Conservation (phyloP, 2,888 invertebrate genomes). For the Phyllotreta striolata region DNA sequence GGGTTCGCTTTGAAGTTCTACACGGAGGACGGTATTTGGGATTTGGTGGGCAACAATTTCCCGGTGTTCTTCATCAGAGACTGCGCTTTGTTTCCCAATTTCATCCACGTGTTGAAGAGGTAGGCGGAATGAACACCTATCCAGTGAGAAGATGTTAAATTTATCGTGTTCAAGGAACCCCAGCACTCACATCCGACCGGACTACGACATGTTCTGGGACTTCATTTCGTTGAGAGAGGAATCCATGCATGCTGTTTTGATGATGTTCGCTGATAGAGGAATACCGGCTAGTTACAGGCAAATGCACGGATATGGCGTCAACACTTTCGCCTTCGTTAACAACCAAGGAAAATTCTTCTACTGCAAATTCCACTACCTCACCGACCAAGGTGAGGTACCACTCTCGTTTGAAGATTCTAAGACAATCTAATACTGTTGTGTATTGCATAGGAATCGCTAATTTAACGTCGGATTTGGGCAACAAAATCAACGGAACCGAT, state of each 20-base stretch:
- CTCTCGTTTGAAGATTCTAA: not conserved
- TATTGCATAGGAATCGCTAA: conserved; percentile 84
- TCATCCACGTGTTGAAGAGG: conserved; percentile 95
- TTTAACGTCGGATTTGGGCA: conserved; percentile 73
- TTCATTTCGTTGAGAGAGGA: conserved; percentile 89
- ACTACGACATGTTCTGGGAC: conserved; percentile 96
- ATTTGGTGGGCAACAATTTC: conserved; percentile 91
- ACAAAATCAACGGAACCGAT: conserved; percentile 74
- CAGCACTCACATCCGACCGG: conserved; percentile 81
- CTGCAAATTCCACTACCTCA: conserved; percentile 93
- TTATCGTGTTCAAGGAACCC: conserved; percentile 73
- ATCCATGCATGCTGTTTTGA: conserved; percentile 82
- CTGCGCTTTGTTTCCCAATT: conserved; percentile 88
- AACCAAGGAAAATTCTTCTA: conserved; percentile 73
- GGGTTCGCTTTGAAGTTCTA: conserved; percentile 95
- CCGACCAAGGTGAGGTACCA: conserved; percentile 74
- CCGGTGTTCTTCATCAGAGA: conserved; percentile 93
- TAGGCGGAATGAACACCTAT: conserved; percentile 28
- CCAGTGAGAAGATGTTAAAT: not conserved
- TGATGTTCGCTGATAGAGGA: conserved; percentile 91
- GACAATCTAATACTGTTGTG: too few relatives aligned
- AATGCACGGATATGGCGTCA: conserved; percentile 89
- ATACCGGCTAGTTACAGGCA: conserved; percentile 83
- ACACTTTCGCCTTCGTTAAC: conserved; percentile 92
- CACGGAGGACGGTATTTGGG: conserved; percentile 92